Evolutionary conservation across 2,888 invertebrate species (phyloP), one percentile per base, ranked within the genome.

Genomic region (Cybosia mesomella): DNA sequence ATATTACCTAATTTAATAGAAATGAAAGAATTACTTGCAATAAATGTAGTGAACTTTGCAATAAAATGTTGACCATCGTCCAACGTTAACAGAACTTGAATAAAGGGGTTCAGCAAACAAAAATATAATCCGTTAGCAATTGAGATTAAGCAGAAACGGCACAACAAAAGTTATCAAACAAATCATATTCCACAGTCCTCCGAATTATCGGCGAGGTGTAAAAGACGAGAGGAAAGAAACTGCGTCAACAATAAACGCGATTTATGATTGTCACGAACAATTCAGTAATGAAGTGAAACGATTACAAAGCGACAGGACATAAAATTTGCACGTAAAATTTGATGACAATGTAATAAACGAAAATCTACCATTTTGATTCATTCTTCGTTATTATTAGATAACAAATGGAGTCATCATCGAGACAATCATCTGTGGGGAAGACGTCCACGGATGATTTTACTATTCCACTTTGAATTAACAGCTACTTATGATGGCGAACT

Each of bases 101-200:
- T 43, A 43, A 39, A 43, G 18, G 18, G 43, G 43, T 18, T 7
- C 15, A 49, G n/a, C 36, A 36, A 36, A 36, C 49, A 49, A n/a
- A 49, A 49, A 49, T 55, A 13, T 55, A 24, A 55, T 55, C 22
- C 54, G n/a, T 49, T 49, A 24, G 54, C 54, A 55, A 55, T 55
- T 49, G 49, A 49, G n/a, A n/a, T 8, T 49, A 49, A n/a, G 9
- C 49, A n/a, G 49, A n/a, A 49, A 2, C 49, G 49, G n/a, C n/a
- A 49, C 43, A 43, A 18, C 49, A 49, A 49, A 49, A 49, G 49
- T 49, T 49, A 49, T 24, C 15, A 55, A 55, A 55, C 15, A 55
- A 55, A 55, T 55, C 24, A 58, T 58, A 58, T n/a, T 58, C 58
- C 28, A 58, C 32, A n/a, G 18, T 32, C 32, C 32, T 58, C 32